Evolutionary conservation across 92 coral and sea anemone genomes (phyloP).

Genomic region (Epizoanthus stellaris): DNA sequence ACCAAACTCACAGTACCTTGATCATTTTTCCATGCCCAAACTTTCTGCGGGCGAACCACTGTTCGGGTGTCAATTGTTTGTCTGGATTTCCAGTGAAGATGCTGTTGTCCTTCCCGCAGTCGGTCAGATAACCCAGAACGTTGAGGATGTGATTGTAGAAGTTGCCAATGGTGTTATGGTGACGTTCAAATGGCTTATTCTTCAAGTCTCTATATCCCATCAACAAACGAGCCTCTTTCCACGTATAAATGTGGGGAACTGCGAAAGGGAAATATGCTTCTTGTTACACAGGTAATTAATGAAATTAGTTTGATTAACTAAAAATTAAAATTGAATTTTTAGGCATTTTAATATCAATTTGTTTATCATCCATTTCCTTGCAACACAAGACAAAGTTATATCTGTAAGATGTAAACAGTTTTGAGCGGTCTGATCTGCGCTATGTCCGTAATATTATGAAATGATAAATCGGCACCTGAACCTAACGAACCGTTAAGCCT

Average conservation of each 20-base stretch:
- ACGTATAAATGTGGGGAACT: not conserved
- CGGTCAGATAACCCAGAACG: slow-evolving; percentile 47
- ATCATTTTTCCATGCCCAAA: slow-evolving; percentile 25
- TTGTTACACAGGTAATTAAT: too few relatives aligned
- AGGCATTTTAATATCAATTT: too few relatives aligned
- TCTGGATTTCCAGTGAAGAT: slow-evolving; percentile 52
- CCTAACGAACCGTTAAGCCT: too few relatives aligned
- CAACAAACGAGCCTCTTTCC: too few relatives aligned
- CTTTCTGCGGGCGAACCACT: slow-evolving; percentile 6
- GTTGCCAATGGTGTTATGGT: slow-evolving; percentile 61
- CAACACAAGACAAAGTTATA: too few relatives aligned
- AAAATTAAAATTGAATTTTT: too few relatives aligned
- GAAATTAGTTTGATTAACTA: too few relatives aligned
- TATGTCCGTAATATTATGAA: too few relatives aligned
- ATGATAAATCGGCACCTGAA: too few relatives aligned
- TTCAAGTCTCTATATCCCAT: not conserved
- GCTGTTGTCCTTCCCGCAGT: slow-evolving; percentile 52
- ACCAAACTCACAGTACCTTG: not conserved
- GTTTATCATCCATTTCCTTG: too few relatives aligned
- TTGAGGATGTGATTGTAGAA: slow-evolving; percentile 60
- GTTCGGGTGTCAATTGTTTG: slow-evolving; percentile 9
- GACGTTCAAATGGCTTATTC: not conserved
- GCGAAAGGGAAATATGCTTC: not conserved
- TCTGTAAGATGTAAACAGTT: too few relatives aligned
- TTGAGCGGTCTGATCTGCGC: too few relatives aligned